Base-by-base conservation (phyloP, 2,113 vertebrate genomes). In the Alouatta palliata region DNA sequence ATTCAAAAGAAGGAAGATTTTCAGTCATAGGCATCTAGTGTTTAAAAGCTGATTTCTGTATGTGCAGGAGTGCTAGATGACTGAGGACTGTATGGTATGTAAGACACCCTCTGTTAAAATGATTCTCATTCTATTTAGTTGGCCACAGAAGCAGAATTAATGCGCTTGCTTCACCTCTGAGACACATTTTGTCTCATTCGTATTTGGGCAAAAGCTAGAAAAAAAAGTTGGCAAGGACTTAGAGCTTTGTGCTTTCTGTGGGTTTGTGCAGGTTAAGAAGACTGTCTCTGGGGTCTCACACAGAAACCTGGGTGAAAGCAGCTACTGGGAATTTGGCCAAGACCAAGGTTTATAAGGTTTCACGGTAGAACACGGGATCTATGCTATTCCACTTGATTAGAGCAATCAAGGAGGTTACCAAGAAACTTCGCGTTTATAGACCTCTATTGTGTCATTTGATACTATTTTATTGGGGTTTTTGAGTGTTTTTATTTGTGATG, bases 381-480 rank as follows among this genome's bases (percentile, higher is more conserved):
- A 56, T 70, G 40, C 56, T 73, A 85, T 94, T 95, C 73, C 37
- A 81, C n/a, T 68, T 95, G 81, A 87, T 95, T 94, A 94, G 80
- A 89, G 49, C n/a, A 89, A 86, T 87, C 43, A 30, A 89, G 40
- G 25, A 94, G 32, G 16, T 91, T 89, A 96, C 79, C 61, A n/a
- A 83, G 91, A 58, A 89, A 43, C 10, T 81, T 64, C 64, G 17
- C 71, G 84, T 85, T 96, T 94, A 96, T 93, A 97, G n/a, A 86
- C 25, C 14, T 86, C 40, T 92, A 27, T 37, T 66, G 71, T 37
- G 25, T 94, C 75, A 76, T 85, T 68, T 87, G 64, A 95, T 77
- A 80, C 54, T 64, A 49, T 45, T 47, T 20, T 79, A 64, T 64
- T 6, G 8, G 40, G 27, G 37, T 16, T 83, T 87, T 93, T n/a